Percentiles rank a stretch among this genome's conserved stretches.
Conservation (phyloP, 35 echinoderm and acorn worm species). For the Antedon bifida region DNA sequence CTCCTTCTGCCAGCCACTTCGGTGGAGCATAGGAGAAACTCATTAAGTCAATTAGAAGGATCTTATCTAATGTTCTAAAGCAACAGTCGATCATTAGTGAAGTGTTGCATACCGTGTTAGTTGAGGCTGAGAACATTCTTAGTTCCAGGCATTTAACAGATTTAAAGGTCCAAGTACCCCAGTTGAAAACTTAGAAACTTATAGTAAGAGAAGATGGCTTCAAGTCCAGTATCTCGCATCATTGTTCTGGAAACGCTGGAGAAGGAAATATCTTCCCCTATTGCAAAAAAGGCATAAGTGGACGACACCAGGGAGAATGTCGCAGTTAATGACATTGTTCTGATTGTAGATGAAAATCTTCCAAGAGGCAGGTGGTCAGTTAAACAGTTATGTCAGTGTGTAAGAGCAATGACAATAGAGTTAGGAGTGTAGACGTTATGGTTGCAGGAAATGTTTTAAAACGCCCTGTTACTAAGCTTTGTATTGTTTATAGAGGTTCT, state of each 20-base stretch:
- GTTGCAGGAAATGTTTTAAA: constrained; percentile 1
- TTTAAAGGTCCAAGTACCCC: not conserved
- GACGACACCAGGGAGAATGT: constrained; percentile 8
- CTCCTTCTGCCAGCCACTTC: not conserved
- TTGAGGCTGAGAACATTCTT: no score
- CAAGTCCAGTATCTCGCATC: constrained; percentile 35
- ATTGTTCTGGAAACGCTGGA: constrained; percentile 35
- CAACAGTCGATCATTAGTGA: no score
- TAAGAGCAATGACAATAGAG: constrained; percentile 5
- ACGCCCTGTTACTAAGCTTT: not conserved
- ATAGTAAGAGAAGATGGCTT: constrained; percentile 40
- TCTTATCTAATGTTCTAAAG: not conserved
- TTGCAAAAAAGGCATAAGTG: constrained; percentile 40
- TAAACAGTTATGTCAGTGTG: not conserved
- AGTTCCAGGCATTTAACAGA: no score
- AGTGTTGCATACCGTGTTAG: no score
- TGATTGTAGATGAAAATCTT: not conserved
- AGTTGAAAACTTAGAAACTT: constrained; percentile 7
- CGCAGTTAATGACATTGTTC: not conserved
- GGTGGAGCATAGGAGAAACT: not conserved
- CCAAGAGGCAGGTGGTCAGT: constrained; percentile 5
- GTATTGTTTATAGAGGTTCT: not conserved
- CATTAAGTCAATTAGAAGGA: not conserved
- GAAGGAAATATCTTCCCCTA: constrained; percentile 37
- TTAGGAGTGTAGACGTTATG: constrained; percentile 13